Conservation (phyloP, 2,888 invertebrate species). For the Aleiodes alternator region DNA sequence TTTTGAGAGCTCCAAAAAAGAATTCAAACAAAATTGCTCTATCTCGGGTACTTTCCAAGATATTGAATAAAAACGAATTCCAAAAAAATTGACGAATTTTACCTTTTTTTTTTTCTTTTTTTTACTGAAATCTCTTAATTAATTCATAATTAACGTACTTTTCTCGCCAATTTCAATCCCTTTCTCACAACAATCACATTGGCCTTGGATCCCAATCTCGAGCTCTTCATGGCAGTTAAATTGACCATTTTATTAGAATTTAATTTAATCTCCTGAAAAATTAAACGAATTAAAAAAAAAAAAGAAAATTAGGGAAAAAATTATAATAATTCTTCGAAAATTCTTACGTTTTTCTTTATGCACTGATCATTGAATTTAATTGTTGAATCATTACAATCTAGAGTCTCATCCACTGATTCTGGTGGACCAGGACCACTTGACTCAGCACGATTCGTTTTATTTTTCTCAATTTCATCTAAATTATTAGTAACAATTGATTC, state of each 20-base stretch:
- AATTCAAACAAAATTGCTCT: too few relatives aligned
- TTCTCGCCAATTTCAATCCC: slow-evolving; percentile 74
- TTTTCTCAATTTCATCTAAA: slow-evolving; percentile 57
- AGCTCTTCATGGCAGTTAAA: slow-evolving; percentile 62
- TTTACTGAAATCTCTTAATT: not conserved
- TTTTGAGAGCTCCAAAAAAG: too few relatives aligned
- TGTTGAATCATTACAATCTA: slow-evolving; percentile 65
- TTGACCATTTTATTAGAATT: slow-evolving; percentile 66
- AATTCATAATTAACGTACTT: slow-evolving; percentile 60
- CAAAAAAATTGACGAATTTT: slow-evolving; percentile 5
- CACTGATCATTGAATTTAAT: slow-evolving; percentile 63
- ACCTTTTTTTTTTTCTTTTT: not conserved
- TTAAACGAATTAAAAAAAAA: slow-evolving; percentile 1
- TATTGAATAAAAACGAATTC: too few relatives aligned
- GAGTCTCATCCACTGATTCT: slow-evolving; percentile 56
- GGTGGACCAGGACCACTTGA: slow-evolving; percentile 69
- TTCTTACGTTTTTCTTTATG: slow-evolving; percentile 64
- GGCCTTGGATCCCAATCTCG: slow-evolving; percentile 76
- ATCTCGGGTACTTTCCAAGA: too few relatives aligned
- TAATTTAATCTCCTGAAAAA: slow-evolving; percentile 62
- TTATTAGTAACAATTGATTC: slow-evolving; percentile 47
- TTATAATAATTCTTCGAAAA: not conserved
- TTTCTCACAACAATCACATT: slow-evolving; percentile 81
- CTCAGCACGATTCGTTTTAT: slow-evolving; percentile 59
- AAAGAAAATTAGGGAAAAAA: not conserved